Percentiles rank a stretch among this genome's conserved stretches.
phyloP scores from a whole-genome alignment of 2,113 vertebrate genomes.

The Hystrix cristata region DNA sequence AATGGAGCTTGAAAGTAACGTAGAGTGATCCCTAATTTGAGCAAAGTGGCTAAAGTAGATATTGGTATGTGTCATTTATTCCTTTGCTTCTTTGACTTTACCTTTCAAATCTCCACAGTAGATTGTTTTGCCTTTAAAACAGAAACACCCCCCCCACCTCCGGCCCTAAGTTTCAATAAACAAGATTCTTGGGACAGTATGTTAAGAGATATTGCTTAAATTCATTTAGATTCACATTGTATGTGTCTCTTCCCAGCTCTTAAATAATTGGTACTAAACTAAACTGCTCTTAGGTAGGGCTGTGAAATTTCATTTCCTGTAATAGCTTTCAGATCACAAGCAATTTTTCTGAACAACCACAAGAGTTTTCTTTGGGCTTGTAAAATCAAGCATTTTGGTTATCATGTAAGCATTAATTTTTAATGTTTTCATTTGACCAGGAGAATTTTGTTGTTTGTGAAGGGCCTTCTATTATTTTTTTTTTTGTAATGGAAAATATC shows the following conservation, averaged over 20 bases:
- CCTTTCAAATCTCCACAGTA: background rate
- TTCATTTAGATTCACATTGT: conserved; percentile 6
- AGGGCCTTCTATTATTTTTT: background rate
- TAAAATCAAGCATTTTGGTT: conserved; percentile 63
- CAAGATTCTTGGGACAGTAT: conserved; percentile 35
- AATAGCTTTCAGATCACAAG: conserved; percentile 66
- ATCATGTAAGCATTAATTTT: conserved; percentile 53
- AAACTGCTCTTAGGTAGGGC: conserved; percentile 27
- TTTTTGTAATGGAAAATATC: conserved; percentile 49
- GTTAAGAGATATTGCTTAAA: conserved; percentile 9
- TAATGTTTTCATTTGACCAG: conserved; percentile 54
- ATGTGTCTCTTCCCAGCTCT: background rate
- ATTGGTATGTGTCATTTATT: background rate
- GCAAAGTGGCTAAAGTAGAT: conserved; percentile 11
- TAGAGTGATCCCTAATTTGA: background rate
- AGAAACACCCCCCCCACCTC: background rate
- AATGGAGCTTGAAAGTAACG: background rate
- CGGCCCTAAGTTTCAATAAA: conserved; percentile 32
- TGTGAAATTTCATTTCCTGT: conserved; percentile 67
- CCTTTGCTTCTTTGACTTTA: background rate
- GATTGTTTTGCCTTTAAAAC: conserved; percentile 21
- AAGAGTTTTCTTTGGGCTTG: conserved; percentile 51
- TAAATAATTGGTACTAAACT: conserved; percentile 55
- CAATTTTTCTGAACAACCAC: conserved; percentile 51
- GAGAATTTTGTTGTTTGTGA: conserved; percentile 67